Evolutionary conservation across 2,113 vertebrate species (phyloP).

Genomic region (Ia io): DNA sequence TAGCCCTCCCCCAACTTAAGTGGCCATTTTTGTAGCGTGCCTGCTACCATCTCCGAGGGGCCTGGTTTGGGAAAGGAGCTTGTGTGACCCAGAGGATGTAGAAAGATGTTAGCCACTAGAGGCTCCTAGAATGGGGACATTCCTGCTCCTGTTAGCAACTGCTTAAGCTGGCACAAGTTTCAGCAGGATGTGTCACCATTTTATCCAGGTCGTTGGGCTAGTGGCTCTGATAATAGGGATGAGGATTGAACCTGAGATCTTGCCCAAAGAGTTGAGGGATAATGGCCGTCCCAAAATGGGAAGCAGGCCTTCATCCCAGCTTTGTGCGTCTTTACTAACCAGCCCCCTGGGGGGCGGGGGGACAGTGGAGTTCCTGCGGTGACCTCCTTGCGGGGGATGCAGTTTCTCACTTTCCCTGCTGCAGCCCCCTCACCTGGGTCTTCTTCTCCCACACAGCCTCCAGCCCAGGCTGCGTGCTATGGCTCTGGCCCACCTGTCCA

Average conservation of each 20-base stretch:
- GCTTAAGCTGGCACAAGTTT: background rate
- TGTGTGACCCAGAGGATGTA: background rate
- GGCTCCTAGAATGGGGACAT: too few relatives aligned
- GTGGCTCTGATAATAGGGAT: background rate
- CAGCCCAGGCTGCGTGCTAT: conserved; percentile 86
- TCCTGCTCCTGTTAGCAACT: background rate
- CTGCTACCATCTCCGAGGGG: background rate
- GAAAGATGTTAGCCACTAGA: too few relatives aligned
- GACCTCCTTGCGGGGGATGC: background rate
- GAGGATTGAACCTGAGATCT: background rate
- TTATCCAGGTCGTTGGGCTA: background rate
- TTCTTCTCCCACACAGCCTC: conserved; percentile 81
- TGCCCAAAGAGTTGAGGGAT: background rate
- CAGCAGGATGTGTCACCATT: background rate
- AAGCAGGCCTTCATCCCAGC: background rate
- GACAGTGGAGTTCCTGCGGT: background rate
- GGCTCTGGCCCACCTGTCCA: conserved; percentile 84
- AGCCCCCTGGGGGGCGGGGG: background rate
- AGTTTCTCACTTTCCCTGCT: background rate
- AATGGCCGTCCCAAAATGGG: background rate
- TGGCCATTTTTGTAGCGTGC: background rate
- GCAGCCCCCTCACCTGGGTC: background rate
- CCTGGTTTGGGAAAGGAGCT: background rate
- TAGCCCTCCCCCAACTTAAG: background rate
- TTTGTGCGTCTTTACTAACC: background rate